Evolutionary conservation across 2,888 invertebrate genomes (phyloP).

Genomic region (Dinocampus coccinellae): DNA sequence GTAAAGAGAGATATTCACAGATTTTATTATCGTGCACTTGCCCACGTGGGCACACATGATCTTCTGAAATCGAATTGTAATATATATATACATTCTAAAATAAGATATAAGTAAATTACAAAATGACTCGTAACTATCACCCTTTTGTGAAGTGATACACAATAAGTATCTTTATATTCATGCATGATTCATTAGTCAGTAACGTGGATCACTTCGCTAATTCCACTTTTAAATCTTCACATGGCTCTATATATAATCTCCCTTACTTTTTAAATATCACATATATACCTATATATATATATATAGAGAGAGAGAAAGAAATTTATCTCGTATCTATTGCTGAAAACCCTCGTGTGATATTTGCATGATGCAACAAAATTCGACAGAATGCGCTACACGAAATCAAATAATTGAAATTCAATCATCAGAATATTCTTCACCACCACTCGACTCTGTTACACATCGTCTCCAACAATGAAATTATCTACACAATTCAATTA

Average conservation of each 20-base stretch:
- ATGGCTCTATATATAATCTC: not conserved
- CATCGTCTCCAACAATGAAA: slow-evolving; percentile 7
- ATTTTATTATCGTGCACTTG: no score
- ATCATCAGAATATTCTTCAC: slow-evolving; percentile 24
- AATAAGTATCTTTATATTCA: no score
- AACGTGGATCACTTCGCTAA: slow-evolving; percentile 54
- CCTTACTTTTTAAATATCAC: not conserved
- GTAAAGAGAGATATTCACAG: not conserved
- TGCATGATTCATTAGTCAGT: slow-evolving; percentile 58
- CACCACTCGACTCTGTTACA: not conserved
- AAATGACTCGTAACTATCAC: not conserved
- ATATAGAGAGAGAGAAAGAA: no score
- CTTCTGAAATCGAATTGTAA: slow-evolving; percentile 65
- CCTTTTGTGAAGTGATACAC: not conserved
- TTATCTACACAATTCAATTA: slow-evolving; percentile 19
- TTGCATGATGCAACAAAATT: slow-evolving; percentile 4
- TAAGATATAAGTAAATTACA: slow-evolving; percentile 33
- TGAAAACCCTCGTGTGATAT: not conserved
- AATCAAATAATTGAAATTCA: slow-evolving; percentile 41
- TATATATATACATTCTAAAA: slow-evolving; percentile 52
- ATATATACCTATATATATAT: no score
- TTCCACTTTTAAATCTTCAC: slow-evolving; percentile 39
- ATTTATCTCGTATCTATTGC: not conserved
- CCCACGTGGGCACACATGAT: slow-evolving; percentile 36
- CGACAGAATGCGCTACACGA: slow-evolving; percentile 9